Evolutionary conservation across 2,797 vertebrate genomes (phyloP).

Genomic region (Geotrypetes seraphini): DNA sequence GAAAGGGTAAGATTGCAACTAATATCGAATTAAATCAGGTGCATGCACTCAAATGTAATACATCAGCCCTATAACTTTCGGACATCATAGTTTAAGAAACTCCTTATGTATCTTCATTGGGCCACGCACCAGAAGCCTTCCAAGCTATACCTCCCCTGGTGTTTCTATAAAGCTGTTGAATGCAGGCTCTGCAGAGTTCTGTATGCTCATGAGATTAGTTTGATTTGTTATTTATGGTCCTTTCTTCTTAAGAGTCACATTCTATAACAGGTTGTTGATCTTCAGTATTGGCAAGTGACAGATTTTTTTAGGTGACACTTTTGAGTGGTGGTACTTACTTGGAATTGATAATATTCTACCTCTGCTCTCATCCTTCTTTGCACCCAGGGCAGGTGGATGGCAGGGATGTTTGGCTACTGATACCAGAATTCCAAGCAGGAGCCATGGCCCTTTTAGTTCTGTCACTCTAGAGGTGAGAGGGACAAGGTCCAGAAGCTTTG

Average conservation of each 20-base stretch:
- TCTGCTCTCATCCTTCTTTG: not conserved
- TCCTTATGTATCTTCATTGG: no score
- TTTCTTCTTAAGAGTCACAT: not conserved
- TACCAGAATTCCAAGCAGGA: conserved; percentile 25
- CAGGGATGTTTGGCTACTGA: conserved; percentile 14
- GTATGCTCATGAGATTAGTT: not conserved
- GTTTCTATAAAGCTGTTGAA: no score
- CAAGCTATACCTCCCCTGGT: no score
- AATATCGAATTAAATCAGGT: no score
- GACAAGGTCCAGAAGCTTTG: conserved; percentile 24
- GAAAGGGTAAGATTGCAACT: no score
- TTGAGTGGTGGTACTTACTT: not conserved
- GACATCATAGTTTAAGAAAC: no score
- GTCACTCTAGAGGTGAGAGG: conserved; percentile 22
- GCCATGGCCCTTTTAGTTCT: conserved; percentile 4
- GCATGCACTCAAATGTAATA: no score
- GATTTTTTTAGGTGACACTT: not conserved
- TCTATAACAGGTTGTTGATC: not conserved
- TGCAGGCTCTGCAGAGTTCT: fast-evolving
- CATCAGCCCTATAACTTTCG: no score
- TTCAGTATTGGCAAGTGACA: fast-evolving
- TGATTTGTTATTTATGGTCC: not conserved
- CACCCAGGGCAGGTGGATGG: conserved; percentile 1
- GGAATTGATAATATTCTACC: not conserved
- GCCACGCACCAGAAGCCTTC: no score